Evolutionary conservation across 2,888 invertebrate genomes (phyloP).

Genomic region (Mesorhabditis sp.): DNA sequence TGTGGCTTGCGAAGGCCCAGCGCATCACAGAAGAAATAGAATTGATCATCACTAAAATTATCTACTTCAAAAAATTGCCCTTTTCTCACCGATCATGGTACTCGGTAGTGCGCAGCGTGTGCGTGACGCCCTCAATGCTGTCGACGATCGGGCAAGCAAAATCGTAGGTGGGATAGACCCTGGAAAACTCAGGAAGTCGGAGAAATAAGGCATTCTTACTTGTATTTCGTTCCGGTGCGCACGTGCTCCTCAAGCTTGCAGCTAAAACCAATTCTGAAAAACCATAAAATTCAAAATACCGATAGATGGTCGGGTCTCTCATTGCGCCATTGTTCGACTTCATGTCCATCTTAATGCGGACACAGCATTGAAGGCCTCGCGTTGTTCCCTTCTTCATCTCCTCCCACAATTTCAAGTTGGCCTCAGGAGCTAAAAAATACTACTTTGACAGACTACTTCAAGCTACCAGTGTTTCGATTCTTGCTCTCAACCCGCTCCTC

Average conservation of each 20-base stretch:
- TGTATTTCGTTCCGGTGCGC: slow-evolving; percentile 86
- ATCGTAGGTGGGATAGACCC: slow-evolving; percentile 98
- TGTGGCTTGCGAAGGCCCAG: slow-evolving; percentile 80
- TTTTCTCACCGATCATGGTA: slow-evolving; percentile 77
- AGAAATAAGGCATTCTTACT: slow-evolving; percentile 65
- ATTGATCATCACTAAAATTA: slow-evolving; percentile 75
- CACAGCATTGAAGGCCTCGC: slow-evolving; percentile 81
- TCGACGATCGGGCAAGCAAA: slow-evolving; percentile 99
- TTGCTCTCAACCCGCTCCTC: slow-evolving; percentile 79
- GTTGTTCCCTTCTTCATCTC: slow-evolving; percentile 85
- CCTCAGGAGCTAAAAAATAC: slow-evolving; percentile 70
- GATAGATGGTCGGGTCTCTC: slow-evolving; percentile 95
- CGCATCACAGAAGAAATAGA: slow-evolving; percentile 84
- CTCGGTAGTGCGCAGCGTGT: slow-evolving; percentile 93
- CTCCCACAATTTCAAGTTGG: slow-evolving; percentile 83
- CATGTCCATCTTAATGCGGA: slow-evolving; percentile 96
- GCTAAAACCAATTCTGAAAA: slow-evolving; percentile 8
- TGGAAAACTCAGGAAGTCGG: slow-evolving; percentile 59
- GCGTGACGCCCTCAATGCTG: slow-evolving; percentile 92
- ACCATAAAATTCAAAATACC: slow-evolving; percentile 59
- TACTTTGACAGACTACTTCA: slow-evolving; percentile 1
- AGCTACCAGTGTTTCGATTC: slow-evolving; percentile 39
- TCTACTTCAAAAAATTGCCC: neutral
- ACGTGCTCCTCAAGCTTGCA: slow-evolving; percentile 94
- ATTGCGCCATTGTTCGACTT: slow-evolving; percentile 89